Conservation (phyloP, 2,113 vertebrate species). For the Coregonus clupeaformis region DNA sequence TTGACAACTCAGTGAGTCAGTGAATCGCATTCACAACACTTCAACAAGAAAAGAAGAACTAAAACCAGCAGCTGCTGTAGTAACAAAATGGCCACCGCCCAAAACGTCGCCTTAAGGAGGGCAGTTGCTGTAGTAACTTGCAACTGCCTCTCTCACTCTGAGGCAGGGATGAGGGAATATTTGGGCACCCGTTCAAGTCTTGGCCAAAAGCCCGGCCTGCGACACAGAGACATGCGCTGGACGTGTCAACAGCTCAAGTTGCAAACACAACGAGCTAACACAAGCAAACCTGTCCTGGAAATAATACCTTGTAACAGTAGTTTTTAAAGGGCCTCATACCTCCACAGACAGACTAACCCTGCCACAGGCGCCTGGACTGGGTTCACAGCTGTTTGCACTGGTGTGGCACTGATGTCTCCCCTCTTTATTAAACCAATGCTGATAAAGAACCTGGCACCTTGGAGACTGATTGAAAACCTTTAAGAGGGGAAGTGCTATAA, state of each 20-base stretch:
- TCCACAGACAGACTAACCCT: no score
- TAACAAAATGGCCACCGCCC: background rate
- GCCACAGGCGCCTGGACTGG: no score
- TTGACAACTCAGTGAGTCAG: background rate
- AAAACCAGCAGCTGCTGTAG: no score
- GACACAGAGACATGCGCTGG: no score
- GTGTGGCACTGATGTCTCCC: no score
- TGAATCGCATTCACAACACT: background rate
- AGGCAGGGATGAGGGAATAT: background rate
- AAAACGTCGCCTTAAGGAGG: background rate
- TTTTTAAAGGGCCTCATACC: background rate
- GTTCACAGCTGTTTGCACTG: no score
- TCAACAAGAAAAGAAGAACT: no score
- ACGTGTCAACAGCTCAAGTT: background rate
- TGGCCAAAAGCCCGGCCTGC: background rate
- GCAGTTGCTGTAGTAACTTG: slow-evolving; percentile 14
- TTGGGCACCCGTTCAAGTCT: background rate
- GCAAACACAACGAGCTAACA: background rate
- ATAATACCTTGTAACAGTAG: background rate
- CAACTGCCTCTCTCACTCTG: background rate
- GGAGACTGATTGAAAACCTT: no score
- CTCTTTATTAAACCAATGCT: no score
- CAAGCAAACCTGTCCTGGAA: background rate
- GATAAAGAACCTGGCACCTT: no score
- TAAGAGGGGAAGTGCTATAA: no score